Conservation (phyloP, 2,113 vertebrate species). For the Tichodroma muraria region DNA sequence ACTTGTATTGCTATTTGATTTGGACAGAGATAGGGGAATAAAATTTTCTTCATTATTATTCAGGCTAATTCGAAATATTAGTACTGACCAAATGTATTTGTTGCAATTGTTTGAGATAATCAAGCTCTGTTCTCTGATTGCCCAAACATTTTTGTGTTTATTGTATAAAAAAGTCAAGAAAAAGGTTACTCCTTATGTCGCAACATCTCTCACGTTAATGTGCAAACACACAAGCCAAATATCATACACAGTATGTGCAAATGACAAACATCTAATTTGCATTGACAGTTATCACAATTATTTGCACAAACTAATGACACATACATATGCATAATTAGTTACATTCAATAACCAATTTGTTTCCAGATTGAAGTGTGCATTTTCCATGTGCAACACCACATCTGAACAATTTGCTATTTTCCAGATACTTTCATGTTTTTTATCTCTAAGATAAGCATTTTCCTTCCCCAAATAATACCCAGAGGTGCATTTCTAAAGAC, state of each 20-base stretch:
- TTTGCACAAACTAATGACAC: conserved; percentile 1
- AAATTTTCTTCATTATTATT: conserved; percentile 2
- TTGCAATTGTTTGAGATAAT: conserved; percentile 20
- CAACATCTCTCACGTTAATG: neutral
- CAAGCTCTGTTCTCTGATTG: neutral
- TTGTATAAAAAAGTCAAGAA: neutral
- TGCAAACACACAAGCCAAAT: neutral
- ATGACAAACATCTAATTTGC: neutral
- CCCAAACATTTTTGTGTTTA: neutral
- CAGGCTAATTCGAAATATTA: conserved; percentile 7
- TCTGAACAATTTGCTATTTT: neutral
- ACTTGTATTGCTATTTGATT: neutral
- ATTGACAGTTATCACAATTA: neutral
- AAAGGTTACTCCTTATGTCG: neutral
- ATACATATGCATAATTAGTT: neutral
- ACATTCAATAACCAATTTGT: neutral
- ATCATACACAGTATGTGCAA: neutral
- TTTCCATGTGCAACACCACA: neutral
- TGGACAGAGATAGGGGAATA: neutral
- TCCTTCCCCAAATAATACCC: neutral
- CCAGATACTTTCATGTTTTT: neutral
- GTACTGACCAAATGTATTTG: conserved; percentile 19
- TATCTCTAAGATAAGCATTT: neutral
- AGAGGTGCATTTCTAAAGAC: neutral
- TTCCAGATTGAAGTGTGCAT: neutral